Conservation (phyloP, 2,888 invertebrate genomes). For the Cosmopolites sordidus region DNA sequence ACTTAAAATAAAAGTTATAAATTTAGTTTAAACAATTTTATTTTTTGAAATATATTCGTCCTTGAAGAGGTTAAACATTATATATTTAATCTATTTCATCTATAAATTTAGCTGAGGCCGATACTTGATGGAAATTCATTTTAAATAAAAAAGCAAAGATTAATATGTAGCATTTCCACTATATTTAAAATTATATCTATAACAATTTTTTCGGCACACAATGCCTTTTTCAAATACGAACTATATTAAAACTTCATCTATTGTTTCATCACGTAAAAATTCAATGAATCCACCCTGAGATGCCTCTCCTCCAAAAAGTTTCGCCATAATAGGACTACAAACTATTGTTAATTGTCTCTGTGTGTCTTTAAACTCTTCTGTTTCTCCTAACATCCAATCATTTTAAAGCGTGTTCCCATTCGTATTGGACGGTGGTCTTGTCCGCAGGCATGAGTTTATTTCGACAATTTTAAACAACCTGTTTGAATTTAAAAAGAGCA, state of each 20-base stretch:
- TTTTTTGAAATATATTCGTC: too few relatives aligned
- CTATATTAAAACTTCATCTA: slow-evolving; percentile 45
- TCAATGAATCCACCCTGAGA: slow-evolving; percentile 28
- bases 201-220: too few relatives aligned
- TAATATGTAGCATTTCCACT: too few relatives aligned
- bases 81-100: too few relatives aligned
- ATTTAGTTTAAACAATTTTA: too few relatives aligned
- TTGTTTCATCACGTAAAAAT: slow-evolving; percentile 36
- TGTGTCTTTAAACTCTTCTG: slow-evolving; percentile 63
- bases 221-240: too few relatives aligned
- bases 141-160: too few relatives aligned
- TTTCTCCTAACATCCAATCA: slow-evolving; percentile 69
- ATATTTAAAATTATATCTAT: too few relatives aligned
- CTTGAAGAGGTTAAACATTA: too few relatives aligned
- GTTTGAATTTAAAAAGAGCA: slow-evolving; percentile 66
- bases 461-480: slow-evolving; percentile 63
- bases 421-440: slow-evolving; percentile 46
- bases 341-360: slow-evolving; percentile 48
- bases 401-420: slow-evolving; percentile 58
- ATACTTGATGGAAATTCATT: too few relatives aligned
- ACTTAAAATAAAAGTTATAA: too few relatives aligned
- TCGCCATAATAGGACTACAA: slow-evolving; percentile 60
- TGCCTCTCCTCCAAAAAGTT: slow-evolving; percentile 44
- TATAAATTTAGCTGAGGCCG: too few relatives aligned
- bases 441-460: slow-evolving; percentile 56